These are phyloP conservation scores for Salarias fasciatus DNA, from an alignment of 2,797 vertebrate species.

Conservation along the genomic window DNA sequence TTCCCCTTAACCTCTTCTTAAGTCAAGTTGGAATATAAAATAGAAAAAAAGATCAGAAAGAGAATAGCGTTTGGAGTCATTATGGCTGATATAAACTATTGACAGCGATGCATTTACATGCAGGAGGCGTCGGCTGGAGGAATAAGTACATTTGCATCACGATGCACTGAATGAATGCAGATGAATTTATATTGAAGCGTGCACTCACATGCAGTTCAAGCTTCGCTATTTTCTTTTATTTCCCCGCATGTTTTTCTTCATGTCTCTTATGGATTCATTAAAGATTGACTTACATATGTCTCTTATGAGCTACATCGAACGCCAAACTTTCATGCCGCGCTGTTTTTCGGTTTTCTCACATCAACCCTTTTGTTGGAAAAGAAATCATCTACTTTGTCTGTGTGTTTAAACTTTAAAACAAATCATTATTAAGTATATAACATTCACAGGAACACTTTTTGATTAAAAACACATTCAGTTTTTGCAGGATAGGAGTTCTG, in stretches of 20 bases:
- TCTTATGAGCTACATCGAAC: no score
- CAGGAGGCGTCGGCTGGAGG: slow-evolving; percentile 13
- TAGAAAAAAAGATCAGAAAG: slow-evolving; percentile 5
- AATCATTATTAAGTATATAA: no score
- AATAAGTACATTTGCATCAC: slow-evolving; percentile 22
- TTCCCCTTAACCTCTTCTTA: slow-evolving; percentile 8
- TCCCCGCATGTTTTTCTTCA: slow-evolving; percentile 6
- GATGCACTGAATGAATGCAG: slow-evolving; percentile 5
- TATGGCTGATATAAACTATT: slow-evolving; percentile 14
- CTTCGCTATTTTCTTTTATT: slow-evolving; percentile 1
- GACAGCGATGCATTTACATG: slow-evolving; percentile 9
- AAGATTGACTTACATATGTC: not conserved
- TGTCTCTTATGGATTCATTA: slow-evolving; percentile 7
- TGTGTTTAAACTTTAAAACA: no score
- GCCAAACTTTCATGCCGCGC: no score
- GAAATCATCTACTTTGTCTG: no score
- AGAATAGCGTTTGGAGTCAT: slow-evolving; percentile 11
- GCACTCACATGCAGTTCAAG: not conserved
- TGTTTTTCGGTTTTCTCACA: no score
- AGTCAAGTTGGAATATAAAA: slow-evolving; percentile 33
- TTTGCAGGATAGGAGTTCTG: no score
- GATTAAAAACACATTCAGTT: no score
- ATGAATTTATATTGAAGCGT: not conserved
- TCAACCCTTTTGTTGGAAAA: no score
- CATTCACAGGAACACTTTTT: no score